Percentiles rank a stretch among this genome's conserved stretches.
Evolutionary conservation across 1,140 invertebrate species (phyloP).

Genomic region (Drosophila kikkawai): DNA sequence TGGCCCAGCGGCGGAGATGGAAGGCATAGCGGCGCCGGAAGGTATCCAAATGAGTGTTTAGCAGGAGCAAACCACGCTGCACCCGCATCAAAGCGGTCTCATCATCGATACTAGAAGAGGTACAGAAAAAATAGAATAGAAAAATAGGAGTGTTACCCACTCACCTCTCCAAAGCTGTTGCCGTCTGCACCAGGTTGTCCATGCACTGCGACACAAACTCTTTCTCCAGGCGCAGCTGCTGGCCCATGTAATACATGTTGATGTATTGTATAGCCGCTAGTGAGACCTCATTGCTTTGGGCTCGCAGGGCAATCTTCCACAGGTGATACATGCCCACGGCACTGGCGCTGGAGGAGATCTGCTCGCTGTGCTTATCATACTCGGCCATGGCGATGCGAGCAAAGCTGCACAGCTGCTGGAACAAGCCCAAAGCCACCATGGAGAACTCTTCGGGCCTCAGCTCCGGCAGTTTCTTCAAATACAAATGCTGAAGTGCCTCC

Average conservation of each 20-base stretch:
- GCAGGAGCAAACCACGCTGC: slow-evolving; percentile 93
- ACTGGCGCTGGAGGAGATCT: slow-evolving; percentile 86
- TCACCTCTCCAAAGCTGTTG: slow-evolving; percentile 88
- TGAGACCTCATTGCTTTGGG: slow-evolving; percentile 96
- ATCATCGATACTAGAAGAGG: slow-evolving; percentile 72
- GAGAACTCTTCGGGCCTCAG: slow-evolving; percentile 94
- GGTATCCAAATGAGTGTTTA: slow-evolving; percentile 96
- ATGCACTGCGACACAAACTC: slow-evolving; percentile 97
- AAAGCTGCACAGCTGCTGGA: slow-evolving; percentile 95
- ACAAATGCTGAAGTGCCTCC: slow-evolving; percentile 94
- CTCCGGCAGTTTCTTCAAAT: slow-evolving; percentile 94
- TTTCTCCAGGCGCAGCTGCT: slow-evolving; percentile 94
- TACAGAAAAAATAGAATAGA: not conserved
- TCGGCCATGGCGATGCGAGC: slow-evolving; percentile 89
- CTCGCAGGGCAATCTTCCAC: slow-evolving; percentile 96
- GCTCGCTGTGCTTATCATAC: slow-evolving; percentile 85
- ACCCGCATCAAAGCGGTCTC: slow-evolving; percentile 94
- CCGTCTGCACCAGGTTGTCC: slow-evolving; percentile 93
- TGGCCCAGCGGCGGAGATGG: slow-evolving; percentile 93
- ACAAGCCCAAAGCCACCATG: slow-evolving; percentile 95
- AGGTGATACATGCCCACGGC: slow-evolving; percentile 95
- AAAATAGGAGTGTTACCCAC: not conserved
- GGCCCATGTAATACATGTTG: slow-evolving; percentile 96
- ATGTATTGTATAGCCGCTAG: slow-evolving; percentile 97
- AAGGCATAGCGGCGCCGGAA: slow-evolving; percentile 95